Evolutionary conservation across 2,113 vertebrate genomes (phyloP), one percentile per base, ranked within the genome.

Genomic region (Gadus macrocephalus): DNA sequence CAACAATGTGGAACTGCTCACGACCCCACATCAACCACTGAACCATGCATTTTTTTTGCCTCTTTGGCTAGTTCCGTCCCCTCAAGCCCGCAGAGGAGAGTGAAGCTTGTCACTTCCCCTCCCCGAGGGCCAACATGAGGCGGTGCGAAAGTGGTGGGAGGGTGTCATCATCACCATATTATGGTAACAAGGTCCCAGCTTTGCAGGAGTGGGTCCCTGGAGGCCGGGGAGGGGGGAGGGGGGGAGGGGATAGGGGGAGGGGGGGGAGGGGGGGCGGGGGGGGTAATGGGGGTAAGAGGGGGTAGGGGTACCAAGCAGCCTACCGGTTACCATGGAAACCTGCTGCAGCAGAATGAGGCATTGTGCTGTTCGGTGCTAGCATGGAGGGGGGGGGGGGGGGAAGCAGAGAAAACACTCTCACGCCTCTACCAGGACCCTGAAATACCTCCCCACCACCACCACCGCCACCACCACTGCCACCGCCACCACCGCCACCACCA

Each of bases 341-440:
- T 35, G 31, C 31, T 35, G 31, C 31, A 35, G 31, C 31, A 35
- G 31, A 35, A 35, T 35, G 31, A 35, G 31, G 31, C 31, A 35
- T 35, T 35, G 31, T 35, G 31, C 31, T 35, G 31, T 7, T 35
- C 42, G 38, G 66, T 83, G 76, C 82, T 84, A 86, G 83, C 67
- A 70, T 74, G 72, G 19, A 59, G 70, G 82, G 79, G 20, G 20
- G 20, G 20, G 78, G 78, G 80, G 19, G 64, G 73, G 78, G 81
- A 80, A 78, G 69, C 28, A 75, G 71, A 82, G 78, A 79, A 49
- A 49, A 63, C 65, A 31, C 81, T 86, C 81, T 85, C 85, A 85
- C 68, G 71, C 72, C 74, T 82, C 72, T 35, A 49, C 74, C 67
- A 66, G 73, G 79, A 83, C 80, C 80, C 78, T 80, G 76, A 83